Evolutionary conservation across 1,140 invertebrate genomes (phyloP), one percentile per base, ranked within the genome.

Genomic region (Pseudomyrmex cubaensis): DNA sequence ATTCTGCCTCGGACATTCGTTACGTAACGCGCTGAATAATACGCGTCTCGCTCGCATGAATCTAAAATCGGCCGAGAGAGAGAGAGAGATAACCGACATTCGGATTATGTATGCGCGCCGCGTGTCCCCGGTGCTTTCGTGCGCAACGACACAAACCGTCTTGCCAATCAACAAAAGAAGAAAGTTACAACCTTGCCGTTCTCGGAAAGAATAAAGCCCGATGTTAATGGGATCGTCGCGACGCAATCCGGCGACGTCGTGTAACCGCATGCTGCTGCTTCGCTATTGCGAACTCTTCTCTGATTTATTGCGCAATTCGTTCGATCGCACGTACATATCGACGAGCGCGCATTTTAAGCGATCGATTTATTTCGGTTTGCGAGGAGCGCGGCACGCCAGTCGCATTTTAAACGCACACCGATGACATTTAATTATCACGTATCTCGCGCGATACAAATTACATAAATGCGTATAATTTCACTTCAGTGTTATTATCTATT

Each of bases 1-100:
- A 80, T 80, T 80, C 66, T 72, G 56, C 54, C 66, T 80, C 76
- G 76, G 76, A 80, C 76, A 25, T 17, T 52, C 44, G 66, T 80
- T 80, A 72, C 66, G 66, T 61, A 80, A 80, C 54, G 46, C 12
- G 54, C 66, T 80, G 76, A 72, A 80, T 80, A 80, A 80, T 80
- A 35, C 20, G 56, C 66, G 54, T 13, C 35, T 35, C 64, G 76
- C 66, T 70, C 52, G 54, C 66, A 46, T 44, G 76, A 80, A 80
- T 80, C 66, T 80, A 80, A 80, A 80, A 80, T 80, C 76, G 54
- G 66, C 66, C 46, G 66, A 52, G 2, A 35, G 35, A 35, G 35
- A 35, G 5, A 35, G 35, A 35, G 35, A 35, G 35, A 35, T 5
- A 7, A 35, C 35, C 35, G 35, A 35, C 35, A 35, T 0, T 35